A percentile compares a stretch with the other conserved stretches of the same genome.
Evolutionary conservation across 2,797 vertebrate species (phyloP).

Genomic region (Enteromius afrohamiltoni): DNA sequence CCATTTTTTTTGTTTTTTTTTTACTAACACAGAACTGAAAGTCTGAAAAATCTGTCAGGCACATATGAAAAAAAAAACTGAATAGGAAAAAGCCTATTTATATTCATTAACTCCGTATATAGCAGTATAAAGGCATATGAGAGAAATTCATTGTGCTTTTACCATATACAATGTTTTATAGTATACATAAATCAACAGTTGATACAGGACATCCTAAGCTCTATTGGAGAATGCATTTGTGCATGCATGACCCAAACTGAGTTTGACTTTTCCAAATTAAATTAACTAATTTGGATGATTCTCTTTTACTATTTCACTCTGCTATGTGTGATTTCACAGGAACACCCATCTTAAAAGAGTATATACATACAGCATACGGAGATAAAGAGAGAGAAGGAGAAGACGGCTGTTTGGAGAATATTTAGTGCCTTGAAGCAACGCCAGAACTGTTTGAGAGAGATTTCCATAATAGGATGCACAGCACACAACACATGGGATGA

Average conservation of each 20-base stretch:
- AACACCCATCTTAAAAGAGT: background rate
- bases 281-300: background rate
- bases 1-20: too few species aligned
- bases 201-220: background rate
- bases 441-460: conserved; percentile 60
- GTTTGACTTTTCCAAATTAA: background rate
- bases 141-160: background rate
- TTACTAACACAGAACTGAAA: background rate
- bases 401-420: conserved; percentile 42
- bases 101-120: background rate
- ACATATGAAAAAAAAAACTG: background rate
- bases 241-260: background rate
- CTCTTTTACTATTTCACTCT: background rate
- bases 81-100: background rate
- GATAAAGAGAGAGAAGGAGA: conserved; percentile 7
- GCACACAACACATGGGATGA: conserved; percentile 40
- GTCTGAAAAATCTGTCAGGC: too few species aligned
- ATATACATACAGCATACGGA: background rate
- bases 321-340: conserved; percentile 1
- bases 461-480: conserved; percentile 74
- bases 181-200: background rate
- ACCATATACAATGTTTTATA: background rate
- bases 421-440: conserved; percentile 55
- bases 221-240: background rate
- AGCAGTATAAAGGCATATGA: background rate